phyloP scores from a whole-genome alignment of 2,113 vertebrate species.

The Pungitius pungitius region DNA sequence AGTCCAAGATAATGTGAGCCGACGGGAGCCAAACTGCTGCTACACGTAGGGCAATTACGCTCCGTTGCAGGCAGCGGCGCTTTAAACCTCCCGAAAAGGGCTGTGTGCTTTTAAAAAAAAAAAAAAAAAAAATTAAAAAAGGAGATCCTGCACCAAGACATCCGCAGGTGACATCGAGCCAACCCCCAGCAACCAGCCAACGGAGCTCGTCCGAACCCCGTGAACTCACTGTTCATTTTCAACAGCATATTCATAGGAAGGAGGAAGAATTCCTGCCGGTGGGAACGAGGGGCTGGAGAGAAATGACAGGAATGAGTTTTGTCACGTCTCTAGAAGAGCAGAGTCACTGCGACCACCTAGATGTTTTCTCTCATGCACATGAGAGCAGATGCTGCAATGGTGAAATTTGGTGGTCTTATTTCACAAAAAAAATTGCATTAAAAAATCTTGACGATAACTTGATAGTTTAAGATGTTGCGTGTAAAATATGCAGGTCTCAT shows the following conservation, averaged over 20 bases:
- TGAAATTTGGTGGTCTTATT: background rate
- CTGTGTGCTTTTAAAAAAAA: background rate
- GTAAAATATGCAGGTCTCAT: background rate
- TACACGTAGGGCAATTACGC: slow-evolving; percentile 52
- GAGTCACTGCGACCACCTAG: background rate
- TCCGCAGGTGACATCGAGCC: slow-evolving; percentile 15
- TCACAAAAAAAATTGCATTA: background rate
- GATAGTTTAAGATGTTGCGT: background rate
- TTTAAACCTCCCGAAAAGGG: slow-evolving; percentile 23
- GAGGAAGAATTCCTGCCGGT: slow-evolving; percentile 36
- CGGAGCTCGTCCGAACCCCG: background rate
- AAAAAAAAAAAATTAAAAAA: no score
- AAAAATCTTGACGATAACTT: background rate
- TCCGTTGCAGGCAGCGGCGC: background rate
- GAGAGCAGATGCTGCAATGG: background rate
- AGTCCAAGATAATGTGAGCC: slow-evolving; percentile 49
- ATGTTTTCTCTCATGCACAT: background rate
- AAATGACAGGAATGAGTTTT: slow-evolving; percentile 32
- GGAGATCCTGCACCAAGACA: slow-evolving; percentile 25
- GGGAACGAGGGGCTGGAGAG: background rate
- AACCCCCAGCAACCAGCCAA: background rate
- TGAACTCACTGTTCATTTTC: slow-evolving; percentile 40
- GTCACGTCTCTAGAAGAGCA: slow-evolving; percentile 30
- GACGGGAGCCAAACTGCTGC: slow-evolving; percentile 60
- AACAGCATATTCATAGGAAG: slow-evolving; percentile 41